Conservation (phyloP, 2,113 vertebrate genomes). For the Condylura cristata region DNA sequence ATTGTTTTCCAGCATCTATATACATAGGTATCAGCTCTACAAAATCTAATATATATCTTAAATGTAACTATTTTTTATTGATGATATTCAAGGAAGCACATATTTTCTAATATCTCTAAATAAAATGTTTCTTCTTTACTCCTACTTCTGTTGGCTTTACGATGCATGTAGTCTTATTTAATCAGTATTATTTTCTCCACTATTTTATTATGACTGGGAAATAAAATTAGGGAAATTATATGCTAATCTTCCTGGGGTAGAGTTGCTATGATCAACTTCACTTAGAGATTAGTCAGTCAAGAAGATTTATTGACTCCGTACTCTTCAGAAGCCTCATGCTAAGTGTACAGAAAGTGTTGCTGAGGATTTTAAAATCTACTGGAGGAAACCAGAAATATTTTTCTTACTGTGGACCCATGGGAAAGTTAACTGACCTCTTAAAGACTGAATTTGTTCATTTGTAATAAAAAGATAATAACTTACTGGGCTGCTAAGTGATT, state of each 20-base stretch:
- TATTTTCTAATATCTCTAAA: neutral
- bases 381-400: neutral
- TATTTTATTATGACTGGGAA: conserved; percentile 9
- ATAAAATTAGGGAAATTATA: conserved; percentile 16
- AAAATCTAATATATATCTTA: neutral
- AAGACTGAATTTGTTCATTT: conserved; percentile 13
- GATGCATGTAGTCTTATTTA: neutral
- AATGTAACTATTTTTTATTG: neutral
- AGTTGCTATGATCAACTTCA: conserved; percentile 3
- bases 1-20: neutral
- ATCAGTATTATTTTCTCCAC: neutral
- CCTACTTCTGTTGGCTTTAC: neutral
- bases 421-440: neutral
- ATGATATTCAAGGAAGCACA: neutral
- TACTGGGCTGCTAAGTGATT: neutral
- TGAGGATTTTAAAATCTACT: neutral
- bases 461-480: conserved; percentile 1
- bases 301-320: conserved; percentile 6
- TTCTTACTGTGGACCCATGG: neutral
- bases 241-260: neutral
- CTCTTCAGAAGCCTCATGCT: neutral
- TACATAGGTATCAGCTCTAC: neutral
- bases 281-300: conserved; percentile 18
- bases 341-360: neutral
- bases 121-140: neutral